phyloP scores from a whole-genome alignment of 2,797 vertebrate species.

The Gallirallus australis region DNA sequence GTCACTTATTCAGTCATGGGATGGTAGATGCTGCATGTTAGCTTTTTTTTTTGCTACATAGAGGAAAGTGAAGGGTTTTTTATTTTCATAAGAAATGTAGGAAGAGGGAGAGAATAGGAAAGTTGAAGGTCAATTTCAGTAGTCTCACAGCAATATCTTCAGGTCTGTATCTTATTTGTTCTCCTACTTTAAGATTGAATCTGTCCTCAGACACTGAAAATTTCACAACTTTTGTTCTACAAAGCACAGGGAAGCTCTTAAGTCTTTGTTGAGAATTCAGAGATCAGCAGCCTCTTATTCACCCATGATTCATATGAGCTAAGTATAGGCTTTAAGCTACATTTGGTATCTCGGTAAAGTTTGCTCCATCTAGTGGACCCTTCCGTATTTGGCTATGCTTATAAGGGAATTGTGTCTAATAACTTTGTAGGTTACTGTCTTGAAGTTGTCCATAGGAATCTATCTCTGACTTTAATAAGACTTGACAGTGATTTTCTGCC shows the following conservation, averaged over 20 bases:
- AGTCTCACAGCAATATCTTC: not conserved
- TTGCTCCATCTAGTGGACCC: conserved; percentile 54
- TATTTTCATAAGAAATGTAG: not conserved
- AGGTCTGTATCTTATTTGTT: not conserved
- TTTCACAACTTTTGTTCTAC: not conserved
- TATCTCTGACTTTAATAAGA: not conserved
- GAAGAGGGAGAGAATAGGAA: not conserved
- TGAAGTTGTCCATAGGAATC: not conserved
- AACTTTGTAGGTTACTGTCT: not conserved
- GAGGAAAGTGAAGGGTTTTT: not conserved
- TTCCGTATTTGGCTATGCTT: not conserved
- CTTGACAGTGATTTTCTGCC: not conserved
- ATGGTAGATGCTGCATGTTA: not conserved
- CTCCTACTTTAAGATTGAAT: not conserved
- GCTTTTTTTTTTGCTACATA: not conserved
- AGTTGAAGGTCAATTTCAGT: not conserved
- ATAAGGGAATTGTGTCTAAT: not conserved
- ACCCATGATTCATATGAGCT: conserved; percentile 6
- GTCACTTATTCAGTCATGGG: not conserved
- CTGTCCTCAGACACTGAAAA: not conserved
- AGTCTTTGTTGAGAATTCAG: not conserved
- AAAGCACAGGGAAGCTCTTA: not conserved
- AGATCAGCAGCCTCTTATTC: conserved; percentile 34
- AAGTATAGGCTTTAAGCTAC: not conserved
- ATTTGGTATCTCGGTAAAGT: not conserved